phyloP scores from a whole-genome alignment of 1,140 invertebrate species.

The Zaprionus davidi region DNA sequence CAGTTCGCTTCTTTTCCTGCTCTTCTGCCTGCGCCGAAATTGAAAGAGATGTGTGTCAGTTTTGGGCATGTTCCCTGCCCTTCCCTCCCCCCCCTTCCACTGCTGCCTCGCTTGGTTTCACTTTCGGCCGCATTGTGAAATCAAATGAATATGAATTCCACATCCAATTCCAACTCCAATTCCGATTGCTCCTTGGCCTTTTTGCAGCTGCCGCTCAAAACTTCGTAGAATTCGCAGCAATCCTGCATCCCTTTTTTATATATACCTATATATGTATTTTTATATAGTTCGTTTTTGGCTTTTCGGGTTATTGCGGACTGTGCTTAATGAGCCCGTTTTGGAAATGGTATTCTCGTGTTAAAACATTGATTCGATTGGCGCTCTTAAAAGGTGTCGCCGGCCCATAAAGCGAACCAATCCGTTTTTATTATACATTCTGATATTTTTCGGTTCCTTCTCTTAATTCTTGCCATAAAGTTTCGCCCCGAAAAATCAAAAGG shows the following conservation, averaged over 20 bases:
- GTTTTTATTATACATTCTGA: conserved; percentile 7
- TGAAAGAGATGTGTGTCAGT: conserved; percentile 51
- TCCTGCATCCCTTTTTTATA: conserved; percentile 19
- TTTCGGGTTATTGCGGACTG: conserved; percentile 58
- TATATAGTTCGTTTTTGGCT: conserved; percentile 17
- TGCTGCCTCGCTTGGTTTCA: conserved; percentile 54
- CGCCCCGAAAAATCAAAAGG: conserved; percentile 63
- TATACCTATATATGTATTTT: conserved; percentile 34
- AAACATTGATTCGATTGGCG: conserved; percentile 82
- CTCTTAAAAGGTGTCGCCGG: conserved; percentile 80
- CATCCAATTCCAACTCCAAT: conserved; percentile 32
- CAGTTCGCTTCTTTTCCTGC: not conserved
- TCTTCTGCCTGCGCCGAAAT: conserved; percentile 1
- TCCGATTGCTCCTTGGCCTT: conserved; percentile 41
- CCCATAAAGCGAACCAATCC: conserved; percentile 44
- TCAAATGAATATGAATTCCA: conserved; percentile 78
- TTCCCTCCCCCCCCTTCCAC: conserved; percentile 43
- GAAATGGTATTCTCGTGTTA: conserved; percentile 82
- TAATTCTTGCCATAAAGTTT: conserved; percentile 61
- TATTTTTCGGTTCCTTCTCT: conserved; percentile 3
- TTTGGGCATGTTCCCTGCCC: conserved; percentile 31
- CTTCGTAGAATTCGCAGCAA: conserved; percentile 68
- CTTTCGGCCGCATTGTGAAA: conserved; percentile 79
- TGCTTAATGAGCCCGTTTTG: conserved; percentile 77
- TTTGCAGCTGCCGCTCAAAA: conserved; percentile 69